These are phyloP conservation scores for Coelopa frigida DNA, from an alignment of 1,140 invertebrate genomes.

Conservation along the genomic window DNA sequence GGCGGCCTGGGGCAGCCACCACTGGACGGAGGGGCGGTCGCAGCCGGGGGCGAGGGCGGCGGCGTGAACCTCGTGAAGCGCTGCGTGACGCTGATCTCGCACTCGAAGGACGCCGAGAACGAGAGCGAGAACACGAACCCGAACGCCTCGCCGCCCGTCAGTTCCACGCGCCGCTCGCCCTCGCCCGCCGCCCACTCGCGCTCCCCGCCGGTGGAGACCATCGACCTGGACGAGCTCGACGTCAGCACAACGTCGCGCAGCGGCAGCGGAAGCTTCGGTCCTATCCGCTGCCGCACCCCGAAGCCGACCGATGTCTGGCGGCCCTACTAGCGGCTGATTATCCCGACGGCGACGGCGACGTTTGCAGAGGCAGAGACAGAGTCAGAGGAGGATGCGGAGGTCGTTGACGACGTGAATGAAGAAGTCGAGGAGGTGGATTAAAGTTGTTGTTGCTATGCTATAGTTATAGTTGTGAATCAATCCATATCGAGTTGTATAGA, in stretches of 20 bases:
- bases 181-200: too few species aligned
- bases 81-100: slow-evolving; percentile 38
- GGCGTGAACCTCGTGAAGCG: slow-evolving; percentile 39
- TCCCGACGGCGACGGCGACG: slow-evolving; percentile 12
- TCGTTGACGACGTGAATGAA: neutral
- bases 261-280: slow-evolving; percentile 26
- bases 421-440: neutral
- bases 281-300: slow-evolving; percentile 37
- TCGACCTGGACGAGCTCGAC: slow-evolving; percentile 39
- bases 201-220: slow-evolving; percentile 40
- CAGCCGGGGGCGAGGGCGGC: slow-evolving; percentile 3
- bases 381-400: neutral
- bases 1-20: slow-evolving; percentile 3
- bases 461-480: too few species aligned
- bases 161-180: slow-evolving; percentile 34
- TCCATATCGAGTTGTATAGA: too few species aligned
- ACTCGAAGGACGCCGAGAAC: slow-evolving; percentile 35
- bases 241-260: slow-evolving; percentile 38
- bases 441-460: too few species aligned
- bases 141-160: slow-evolving; percentile 40
- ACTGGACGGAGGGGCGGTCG: neutral
- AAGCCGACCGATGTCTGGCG: slow-evolving; percentile 43
- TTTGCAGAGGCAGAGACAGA: neutral
- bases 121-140: slow-evolving; percentile 24
- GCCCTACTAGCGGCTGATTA: slow-evolving; percentile 43